Conservation (phyloP, 2,888 invertebrate genomes). For the Cactoblastis cactorum region DNA sequence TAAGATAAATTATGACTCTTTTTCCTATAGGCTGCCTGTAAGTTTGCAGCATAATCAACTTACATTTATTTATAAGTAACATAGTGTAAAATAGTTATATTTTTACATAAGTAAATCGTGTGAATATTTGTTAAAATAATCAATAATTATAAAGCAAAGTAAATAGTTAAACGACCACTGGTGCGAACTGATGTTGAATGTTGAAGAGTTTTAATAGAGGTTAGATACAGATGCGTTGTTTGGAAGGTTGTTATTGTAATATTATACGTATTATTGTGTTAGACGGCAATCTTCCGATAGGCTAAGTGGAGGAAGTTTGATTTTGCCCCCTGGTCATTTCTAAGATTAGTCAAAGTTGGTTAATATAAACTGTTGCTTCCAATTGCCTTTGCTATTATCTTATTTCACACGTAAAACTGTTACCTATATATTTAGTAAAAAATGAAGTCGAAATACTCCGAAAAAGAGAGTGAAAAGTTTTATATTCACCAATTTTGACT, state of each 20-base stretch:
- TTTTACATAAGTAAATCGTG: constrained; percentile 56
- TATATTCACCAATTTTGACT: neutral
- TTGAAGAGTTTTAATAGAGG: constrained; percentile 76
- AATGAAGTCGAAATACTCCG: neutral
- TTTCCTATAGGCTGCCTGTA: constrained; percentile 19
- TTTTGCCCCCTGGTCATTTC: constrained; percentile 49
- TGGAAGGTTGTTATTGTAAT: constrained; percentile 68
- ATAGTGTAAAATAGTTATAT: constrained; percentile 56
- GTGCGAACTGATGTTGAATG: constrained; percentile 77
- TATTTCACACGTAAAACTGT: no score
- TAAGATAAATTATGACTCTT: constrained; percentile 10
- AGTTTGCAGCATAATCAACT: constrained; percentile 22
- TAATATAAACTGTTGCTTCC: neutral
- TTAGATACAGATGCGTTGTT: constrained; percentile 61
- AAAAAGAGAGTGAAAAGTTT: neutral
- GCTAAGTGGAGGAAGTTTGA: constrained; percentile 35
- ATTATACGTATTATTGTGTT: constrained; percentile 47
- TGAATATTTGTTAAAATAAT: constrained; percentile 13
- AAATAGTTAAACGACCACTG: constrained; percentile 66
- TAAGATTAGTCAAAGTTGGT: neutral
- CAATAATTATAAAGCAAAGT: constrained; percentile 43
- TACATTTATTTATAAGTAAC: constrained; percentile 24
- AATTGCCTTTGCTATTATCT: no score
- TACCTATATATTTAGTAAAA: neutral
- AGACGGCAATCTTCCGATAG: constrained; percentile 47